These are phyloP conservation scores for Calliphora vomitoria DNA, from an alignment of 2,888 invertebrate species.

Conservation along the genomic window DNA sequence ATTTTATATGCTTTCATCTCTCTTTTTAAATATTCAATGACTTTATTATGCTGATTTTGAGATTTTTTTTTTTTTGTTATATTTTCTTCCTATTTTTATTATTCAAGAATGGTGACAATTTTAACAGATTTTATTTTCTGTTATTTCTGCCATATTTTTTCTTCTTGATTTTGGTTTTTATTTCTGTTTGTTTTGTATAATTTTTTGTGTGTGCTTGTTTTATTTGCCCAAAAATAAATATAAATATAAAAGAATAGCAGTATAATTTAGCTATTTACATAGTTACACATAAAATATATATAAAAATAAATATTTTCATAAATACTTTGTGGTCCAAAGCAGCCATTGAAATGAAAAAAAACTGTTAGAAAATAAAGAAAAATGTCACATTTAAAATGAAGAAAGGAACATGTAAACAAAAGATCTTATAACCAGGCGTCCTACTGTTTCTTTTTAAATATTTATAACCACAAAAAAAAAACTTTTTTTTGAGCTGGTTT, in stretches of 20 bases:
- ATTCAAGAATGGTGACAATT: conserved; percentile 44
- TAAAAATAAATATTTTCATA: conserved; percentile 63
- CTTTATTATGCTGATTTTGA: conserved; percentile 44
- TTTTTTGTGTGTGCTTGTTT: conserved; percentile 5
- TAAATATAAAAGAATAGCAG: conserved; percentile 8
- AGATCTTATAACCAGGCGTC: conserved; percentile 3
- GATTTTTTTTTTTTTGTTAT: conserved; percentile 5
- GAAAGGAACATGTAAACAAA: conserved; percentile 31
- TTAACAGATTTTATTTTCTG: conserved; percentile 36
- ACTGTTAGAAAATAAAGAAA: conserved; percentile 28
- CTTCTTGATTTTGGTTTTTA: neutral
- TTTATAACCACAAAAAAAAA: conserved; percentile 5
- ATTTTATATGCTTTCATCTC: neutral
- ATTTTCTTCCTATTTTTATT: neutral
- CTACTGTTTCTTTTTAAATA: conserved; percentile 49
- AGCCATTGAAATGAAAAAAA: conserved; percentile 13
- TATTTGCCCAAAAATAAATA: conserved; percentile 9
- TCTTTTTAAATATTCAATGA: conserved; percentile 5
- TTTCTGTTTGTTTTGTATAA: conserved; percentile 40
- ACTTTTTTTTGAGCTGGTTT: neutral
- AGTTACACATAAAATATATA: conserved; percentile 48
- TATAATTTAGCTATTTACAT: conserved; percentile 69
- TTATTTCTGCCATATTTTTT: neutral
- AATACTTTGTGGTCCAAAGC: conserved; percentile 46
- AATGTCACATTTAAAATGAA: neutral